A percentile compares a stretch with the other conserved stretches of the same genome.
These are phyloP conservation scores for Gymnorhina tibicen DNA, from an alignment of 2,113 vertebrate genomes.

Conservation along the genomic window DNA sequence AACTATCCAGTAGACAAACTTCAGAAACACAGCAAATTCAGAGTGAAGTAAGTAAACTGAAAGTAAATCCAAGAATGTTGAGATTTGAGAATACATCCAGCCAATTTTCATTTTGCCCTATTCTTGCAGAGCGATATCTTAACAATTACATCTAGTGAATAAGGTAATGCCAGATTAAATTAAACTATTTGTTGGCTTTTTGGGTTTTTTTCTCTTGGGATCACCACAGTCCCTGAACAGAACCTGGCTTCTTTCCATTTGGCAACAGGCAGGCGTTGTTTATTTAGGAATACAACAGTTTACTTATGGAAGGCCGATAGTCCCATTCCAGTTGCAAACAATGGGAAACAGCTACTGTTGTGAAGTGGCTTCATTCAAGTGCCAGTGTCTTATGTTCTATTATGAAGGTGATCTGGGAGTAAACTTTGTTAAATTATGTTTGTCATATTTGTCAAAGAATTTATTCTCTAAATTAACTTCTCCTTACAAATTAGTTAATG, in stretches of 20 bases:
- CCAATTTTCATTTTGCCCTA: conserved; percentile 47
- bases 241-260: background rate
- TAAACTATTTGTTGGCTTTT: background rate
- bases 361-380: background rate
- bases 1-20: background rate
- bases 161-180: conserved; percentile 29
- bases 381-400: background rate
- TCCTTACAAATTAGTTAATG: background rate
- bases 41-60: background rate
- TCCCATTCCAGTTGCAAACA: background rate
- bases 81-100: background rate
- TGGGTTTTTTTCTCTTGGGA: background rate
- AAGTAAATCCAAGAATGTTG: background rate
- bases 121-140: conserved; percentile 39
- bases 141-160: background rate
- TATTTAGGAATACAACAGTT: conserved; percentile 21
- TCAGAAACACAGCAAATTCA: background rate
- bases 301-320: background rate
- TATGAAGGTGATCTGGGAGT: background rate
- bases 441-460: background rate
- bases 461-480: background rate
- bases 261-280: background rate
- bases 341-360: background rate
- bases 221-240: background rate
- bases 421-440: background rate